phyloP scores from a whole-genome alignment of 37 sponge, comb jelly and placozoan genomes.

The Crambe crambe region DNA sequence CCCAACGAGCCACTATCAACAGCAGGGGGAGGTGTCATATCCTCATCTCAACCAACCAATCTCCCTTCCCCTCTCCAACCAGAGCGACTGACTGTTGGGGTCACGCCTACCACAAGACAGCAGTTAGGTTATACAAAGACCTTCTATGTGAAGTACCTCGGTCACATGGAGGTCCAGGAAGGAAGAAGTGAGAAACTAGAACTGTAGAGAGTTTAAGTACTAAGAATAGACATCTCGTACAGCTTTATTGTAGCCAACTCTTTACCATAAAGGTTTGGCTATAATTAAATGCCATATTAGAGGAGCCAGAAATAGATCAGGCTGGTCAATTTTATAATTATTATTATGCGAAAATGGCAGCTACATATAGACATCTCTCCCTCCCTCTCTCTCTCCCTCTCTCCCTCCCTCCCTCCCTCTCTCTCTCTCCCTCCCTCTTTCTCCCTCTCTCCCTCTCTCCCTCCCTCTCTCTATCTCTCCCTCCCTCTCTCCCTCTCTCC shows the following conservation, averaged over 20 bases:
- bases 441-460: slow-evolving; percentile 26
- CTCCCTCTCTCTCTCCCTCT: neutral
- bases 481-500: slow-evolving; percentile 22
- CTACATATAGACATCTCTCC: neutral
- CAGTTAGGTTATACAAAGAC: neutral
- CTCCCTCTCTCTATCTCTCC: slow-evolving; percentile 14
- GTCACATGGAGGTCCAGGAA: slow-evolving; percentile 57
- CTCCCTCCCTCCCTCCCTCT: neutral
- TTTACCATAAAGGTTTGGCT: too few species aligned
- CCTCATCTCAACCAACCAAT: neutral
- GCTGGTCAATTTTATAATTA: neutral
- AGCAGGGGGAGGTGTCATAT: neutral
- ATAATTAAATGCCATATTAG: neutral
- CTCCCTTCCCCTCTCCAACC: slow-evolving; percentile 22
- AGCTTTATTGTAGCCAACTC: neutral
- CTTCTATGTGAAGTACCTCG: slow-evolving; percentile 58
- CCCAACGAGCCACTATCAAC: neutral
- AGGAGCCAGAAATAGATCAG: neutral
- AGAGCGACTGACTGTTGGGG: slow-evolving; percentile 2
- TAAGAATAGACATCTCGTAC: too few species aligned
- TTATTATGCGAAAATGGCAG: neutral
- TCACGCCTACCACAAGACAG: neutral
- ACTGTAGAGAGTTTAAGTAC: too few species aligned
- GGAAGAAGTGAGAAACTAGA: slow-evolving; percentile 29
- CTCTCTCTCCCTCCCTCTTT: slow-evolving; percentile 3